Evolutionary conservation across 2,797 vertebrate genomes (phyloP).

Genomic region (Cygnus olor): DNA sequence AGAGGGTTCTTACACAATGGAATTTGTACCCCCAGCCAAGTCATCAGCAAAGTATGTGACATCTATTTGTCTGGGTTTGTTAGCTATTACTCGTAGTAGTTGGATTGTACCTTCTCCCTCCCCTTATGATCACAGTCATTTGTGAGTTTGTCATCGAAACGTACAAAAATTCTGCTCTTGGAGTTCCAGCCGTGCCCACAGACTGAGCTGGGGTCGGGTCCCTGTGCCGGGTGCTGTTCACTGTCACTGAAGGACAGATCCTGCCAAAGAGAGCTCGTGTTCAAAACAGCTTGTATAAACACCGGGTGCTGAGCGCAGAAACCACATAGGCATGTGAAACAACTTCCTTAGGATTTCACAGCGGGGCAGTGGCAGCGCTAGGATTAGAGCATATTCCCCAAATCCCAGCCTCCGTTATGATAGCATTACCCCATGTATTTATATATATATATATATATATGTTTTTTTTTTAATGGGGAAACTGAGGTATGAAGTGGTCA

Average conservation of each 20-base stretch:
- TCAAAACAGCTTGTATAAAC: background rate
- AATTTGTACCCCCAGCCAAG: background rate
- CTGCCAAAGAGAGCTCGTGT: background rate
- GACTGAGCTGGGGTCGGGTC: background rate
- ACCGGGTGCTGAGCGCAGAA: background rate
- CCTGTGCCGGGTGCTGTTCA: background rate
- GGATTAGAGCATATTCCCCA: background rate
- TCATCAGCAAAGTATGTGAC: background rate
- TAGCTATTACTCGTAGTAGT: rapidly evolving
- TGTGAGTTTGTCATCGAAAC: background rate
- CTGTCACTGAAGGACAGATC: background rate
- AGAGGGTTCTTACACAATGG: background rate
- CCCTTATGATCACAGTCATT: background rate
- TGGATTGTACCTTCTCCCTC: background rate
- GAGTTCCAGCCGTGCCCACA: background rate
- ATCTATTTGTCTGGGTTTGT: background rate
- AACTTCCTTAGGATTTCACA: background rate
- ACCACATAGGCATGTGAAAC: background rate
- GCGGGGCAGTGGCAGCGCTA: background rate
- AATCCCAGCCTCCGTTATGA: background rate
- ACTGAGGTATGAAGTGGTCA: background rate
- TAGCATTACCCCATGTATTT: rapidly evolving
- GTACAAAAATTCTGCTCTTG: background rate
- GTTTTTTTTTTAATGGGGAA: background rate
- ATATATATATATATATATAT: background rate